Evolutionary conservation across 2,888 invertebrate genomes (phyloP).

Genomic region (Cyclophora punctaria): DNA sequence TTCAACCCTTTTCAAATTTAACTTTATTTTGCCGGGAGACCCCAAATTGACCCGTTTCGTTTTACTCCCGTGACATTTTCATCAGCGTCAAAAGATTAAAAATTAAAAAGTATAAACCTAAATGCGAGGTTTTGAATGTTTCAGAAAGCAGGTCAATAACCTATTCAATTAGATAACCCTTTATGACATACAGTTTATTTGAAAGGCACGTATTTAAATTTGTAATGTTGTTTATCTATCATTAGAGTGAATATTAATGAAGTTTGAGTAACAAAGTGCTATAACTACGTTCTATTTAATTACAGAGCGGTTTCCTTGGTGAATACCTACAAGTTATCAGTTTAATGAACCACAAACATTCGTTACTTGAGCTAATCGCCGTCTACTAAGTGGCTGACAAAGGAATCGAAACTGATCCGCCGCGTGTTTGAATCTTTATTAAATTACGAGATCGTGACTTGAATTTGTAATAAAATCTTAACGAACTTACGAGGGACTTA

Average conservation of each 20-base stretch:
- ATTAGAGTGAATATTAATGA: not conserved
- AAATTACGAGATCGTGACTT: not conserved
- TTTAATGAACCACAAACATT: slow-evolving; percentile 41
- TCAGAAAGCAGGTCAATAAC: not conserved
- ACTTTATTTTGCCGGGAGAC: slow-evolving; percentile 27
- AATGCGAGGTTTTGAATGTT: not conserved
- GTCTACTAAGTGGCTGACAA: slow-evolving; percentile 34
- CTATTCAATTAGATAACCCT: not conserved
- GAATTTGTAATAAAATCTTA: not conserved
- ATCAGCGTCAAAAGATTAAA: slow-evolving; percentile 19
- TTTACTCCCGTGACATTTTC: slow-evolving; percentile 20
- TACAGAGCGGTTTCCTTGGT: slow-evolving; percentile 21
- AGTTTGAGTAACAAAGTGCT: not conserved
- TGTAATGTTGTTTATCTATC: too few species aligned
- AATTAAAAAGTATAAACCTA: not conserved
- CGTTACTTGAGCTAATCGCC: slow-evolving; percentile 39
- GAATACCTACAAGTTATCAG: slow-evolving; percentile 39
- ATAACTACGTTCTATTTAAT: slow-evolving; percentile 14
- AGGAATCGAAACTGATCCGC: too few species aligned
- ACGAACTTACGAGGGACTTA: too few species aligned
- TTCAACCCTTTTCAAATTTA: slow-evolving; percentile 46
- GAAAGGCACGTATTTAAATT: too few species aligned
- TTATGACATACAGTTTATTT: too few species aligned
- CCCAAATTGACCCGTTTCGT: slow-evolving; percentile 20
- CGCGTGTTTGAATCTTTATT: slow-evolving; percentile 6